Evolutionary conservation across 2,113 vertebrate species (phyloP).

Genomic region (Peucedramus taeniatus): DNA sequence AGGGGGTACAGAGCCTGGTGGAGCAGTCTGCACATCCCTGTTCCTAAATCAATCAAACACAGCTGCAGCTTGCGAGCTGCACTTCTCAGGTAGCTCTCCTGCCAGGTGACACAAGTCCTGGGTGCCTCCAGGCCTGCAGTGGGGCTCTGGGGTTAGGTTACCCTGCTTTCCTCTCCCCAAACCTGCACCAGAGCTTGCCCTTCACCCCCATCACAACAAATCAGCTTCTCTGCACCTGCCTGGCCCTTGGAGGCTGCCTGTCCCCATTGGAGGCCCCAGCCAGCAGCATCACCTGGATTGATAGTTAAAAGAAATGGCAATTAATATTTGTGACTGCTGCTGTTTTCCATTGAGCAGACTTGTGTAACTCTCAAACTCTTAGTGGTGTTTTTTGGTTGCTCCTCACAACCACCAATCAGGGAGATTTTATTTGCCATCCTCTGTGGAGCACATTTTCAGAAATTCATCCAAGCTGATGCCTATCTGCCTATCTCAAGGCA

Average conservation of each 20-base stretch:
- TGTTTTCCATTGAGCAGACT: neutral
- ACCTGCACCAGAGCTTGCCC: neutral
- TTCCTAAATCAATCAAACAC: neutral
- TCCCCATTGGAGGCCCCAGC: neutral
- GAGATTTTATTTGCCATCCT: neutral
- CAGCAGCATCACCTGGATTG: neutral
- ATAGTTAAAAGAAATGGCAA: neutral
- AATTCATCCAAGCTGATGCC: neutral
- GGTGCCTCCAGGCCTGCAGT: neutral
- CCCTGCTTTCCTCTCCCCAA: neutral
- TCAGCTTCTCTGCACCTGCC: neutral
- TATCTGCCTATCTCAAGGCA: constrained; percentile 6
- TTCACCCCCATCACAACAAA: neutral
- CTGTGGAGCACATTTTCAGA: neutral
- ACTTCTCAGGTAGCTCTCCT: neutral
- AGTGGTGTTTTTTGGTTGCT: neutral
- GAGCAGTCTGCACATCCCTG: neutral
- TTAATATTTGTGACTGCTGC: neutral
- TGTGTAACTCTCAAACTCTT: neutral
- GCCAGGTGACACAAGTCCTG: neutral
- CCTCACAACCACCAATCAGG: neutral
- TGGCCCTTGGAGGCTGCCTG: neutral
- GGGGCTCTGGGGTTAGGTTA: neutral
- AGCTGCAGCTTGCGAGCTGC: neutral
- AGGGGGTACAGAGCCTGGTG: neutral